Evolutionary conservation across 2,113 vertebrate species (phyloP).

Genomic region (Hystrix brachyura): DNA sequence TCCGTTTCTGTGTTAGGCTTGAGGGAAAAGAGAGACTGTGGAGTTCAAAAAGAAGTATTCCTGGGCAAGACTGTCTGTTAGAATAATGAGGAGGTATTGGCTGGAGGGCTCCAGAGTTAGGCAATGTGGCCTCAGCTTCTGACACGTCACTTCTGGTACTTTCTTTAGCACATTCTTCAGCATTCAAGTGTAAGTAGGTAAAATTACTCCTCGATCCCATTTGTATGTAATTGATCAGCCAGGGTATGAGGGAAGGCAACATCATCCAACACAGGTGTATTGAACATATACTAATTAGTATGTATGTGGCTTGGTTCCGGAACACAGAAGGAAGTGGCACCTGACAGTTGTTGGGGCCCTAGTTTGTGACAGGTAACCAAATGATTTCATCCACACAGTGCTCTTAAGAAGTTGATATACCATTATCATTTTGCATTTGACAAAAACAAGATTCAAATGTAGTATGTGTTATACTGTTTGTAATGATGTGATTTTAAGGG

Average conservation of each 20-base stretch:
- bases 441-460: neutral
- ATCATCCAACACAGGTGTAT: neutral
- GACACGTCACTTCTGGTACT: neutral
- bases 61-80: fast-evolving
- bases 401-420: neutral
- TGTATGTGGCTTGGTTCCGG: neutral
- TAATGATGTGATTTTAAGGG: neutral
- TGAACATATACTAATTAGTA: neutral
- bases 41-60: neutral
- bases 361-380: neutral
- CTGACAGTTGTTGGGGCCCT: neutral
- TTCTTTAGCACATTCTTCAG: neutral
- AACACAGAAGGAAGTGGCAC: neutral
- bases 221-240: neutral
- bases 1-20: neutral
- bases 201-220: neutral
- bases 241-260: neutral
- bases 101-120: neutral
- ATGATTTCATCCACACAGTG: neutral
- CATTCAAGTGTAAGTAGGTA: neutral
- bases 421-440: neutral
- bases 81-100: neutral
- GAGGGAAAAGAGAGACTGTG: neutral
- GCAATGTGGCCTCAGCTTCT: neutral
- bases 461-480: neutral